These are phyloP conservation scores for Harpegnathos saltator DNA, from an alignment of 1,140 invertebrate genomes.

Conservation along the genomic window DNA sequence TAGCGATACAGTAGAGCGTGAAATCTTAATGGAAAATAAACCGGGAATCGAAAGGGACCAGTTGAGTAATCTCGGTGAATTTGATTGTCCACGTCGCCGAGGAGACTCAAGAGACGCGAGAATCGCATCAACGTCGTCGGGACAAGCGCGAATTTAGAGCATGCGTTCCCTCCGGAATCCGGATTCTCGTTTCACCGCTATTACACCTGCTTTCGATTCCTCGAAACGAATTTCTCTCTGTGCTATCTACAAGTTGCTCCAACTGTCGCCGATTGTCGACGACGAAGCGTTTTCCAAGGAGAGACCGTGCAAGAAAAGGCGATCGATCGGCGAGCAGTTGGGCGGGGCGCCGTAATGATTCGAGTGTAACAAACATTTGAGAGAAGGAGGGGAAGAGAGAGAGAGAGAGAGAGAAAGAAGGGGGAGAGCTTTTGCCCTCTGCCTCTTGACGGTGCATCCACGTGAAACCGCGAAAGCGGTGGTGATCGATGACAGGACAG, in stretches of 20 bases:
- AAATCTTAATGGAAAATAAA: not conserved
- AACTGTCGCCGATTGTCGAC: constrained; percentile 19
- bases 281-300: constrained; percentile 52
- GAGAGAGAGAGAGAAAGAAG: not conserved
- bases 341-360: constrained; percentile 19
- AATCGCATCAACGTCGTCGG: not conserved
- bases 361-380: constrained; percentile 21
- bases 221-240: not conserved
- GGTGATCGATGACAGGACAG: not conserved
- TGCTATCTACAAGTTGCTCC: not conserved
- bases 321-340: constrained; percentile 59
- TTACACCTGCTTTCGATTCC: not conserved
- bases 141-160: not conserved
- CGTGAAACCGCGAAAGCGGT: too few species aligned
- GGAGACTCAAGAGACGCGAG: too few species aligned
- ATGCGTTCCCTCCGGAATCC: not conserved
- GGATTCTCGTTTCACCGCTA: not conserved
- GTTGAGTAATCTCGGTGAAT: not conserved
- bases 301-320: constrained; percentile 57
- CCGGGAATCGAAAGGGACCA: not conserved
- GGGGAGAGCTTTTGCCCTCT: too few species aligned
- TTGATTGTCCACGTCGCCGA: not conserved
- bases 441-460: too few species aligned
- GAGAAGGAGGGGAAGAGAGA: not conserved
- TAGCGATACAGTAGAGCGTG: not conserved